Evolutionary conservation across 2,797 vertebrate species (phyloP), one percentile per base, ranked within the genome.

Genomic region (Helostoma temminkii): DNA sequence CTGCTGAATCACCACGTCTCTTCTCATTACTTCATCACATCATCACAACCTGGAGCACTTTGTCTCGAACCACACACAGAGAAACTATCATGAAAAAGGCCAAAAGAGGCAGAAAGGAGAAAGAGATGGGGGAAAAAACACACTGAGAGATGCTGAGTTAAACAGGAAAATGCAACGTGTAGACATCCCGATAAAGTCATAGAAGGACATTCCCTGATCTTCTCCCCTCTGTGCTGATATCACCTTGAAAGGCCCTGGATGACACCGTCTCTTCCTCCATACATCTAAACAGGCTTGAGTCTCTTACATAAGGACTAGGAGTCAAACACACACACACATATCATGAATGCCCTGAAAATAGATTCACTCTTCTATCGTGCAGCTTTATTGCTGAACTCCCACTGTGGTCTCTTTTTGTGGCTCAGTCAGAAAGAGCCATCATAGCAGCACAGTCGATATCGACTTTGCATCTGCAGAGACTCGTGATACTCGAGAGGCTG

Each of bases 1-100:
- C 77, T 87, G 89, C 87, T 94, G 93, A 94, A 91, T 94, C 93
- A 93, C 78, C 86, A 82, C 6, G 88, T 94, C 92, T 81, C 81
- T 83, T 90, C 89, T 87, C 80, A 91, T 93, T 84, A 89, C 80
- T 82, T 90, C 85, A 91, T 88, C 84, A 77, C 80, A 69, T 85
- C 53, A 56, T 75, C 62, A n/a, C n/a, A 83, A 78, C 88, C 85
- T 54, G 14, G 43, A 80, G 82, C 76, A 49, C 70, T 88, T 85
- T 71, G 75, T 85, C 74, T 53, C 37, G 22, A 85, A 83, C 61
- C 53, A 71, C 57, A 74, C 39, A 74, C 73, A 82, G 54, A 72
- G 49, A 66, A 59, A 41, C 68, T 50, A 61, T 68, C 59, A 46
- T 50, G 65, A 74, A 55, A 76, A 74, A 88, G 66, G 22, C 68